Percentiles rank a stretch among this genome's conserved stretches.
phyloP scores from a whole-genome alignment of 2,888 invertebrate species.

The Spisula subtruncata region DNA sequence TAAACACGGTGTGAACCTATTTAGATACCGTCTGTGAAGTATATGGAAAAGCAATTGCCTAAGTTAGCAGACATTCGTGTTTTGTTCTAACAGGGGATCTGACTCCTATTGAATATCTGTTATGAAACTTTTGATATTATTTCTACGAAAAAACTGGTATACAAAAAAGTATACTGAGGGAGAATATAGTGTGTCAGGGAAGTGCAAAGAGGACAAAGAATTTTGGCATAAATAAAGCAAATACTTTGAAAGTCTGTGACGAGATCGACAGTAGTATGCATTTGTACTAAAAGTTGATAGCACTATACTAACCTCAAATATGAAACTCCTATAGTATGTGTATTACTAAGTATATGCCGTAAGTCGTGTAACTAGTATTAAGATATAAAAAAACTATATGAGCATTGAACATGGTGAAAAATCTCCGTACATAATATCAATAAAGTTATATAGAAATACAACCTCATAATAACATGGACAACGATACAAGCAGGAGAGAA shows the following conservation, averaged over 20 bases:
- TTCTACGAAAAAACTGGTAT: too few species aligned
- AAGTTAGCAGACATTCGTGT: too few species aligned
- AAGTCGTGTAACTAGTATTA: background rate
- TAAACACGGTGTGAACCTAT: too few species aligned
- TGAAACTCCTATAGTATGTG: background rate
- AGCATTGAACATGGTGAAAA: background rate
- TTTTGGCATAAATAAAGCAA: constrained; percentile 4
- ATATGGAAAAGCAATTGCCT: too few species aligned
- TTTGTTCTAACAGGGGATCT: too few species aligned
- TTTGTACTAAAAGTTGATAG: background rate
- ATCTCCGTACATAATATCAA: background rate
- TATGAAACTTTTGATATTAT: too few species aligned
- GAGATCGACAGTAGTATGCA: background rate
- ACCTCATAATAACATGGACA: constrained; percentile 10
- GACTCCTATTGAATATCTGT: too few species aligned
- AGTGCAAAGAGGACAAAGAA: background rate
- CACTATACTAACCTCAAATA: background rate
- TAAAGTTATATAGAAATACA: background rate
- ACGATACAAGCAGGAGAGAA: background rate
- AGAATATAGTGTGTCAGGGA: too few species aligned
- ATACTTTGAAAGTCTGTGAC: background rate
- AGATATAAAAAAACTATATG: background rate
- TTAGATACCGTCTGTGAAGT: too few species aligned
- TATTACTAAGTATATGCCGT: background rate
- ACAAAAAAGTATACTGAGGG: too few species aligned